Base-by-base conservation (phyloP, 2,888 invertebrate species). In the Drosophila lacicola region DNA sequence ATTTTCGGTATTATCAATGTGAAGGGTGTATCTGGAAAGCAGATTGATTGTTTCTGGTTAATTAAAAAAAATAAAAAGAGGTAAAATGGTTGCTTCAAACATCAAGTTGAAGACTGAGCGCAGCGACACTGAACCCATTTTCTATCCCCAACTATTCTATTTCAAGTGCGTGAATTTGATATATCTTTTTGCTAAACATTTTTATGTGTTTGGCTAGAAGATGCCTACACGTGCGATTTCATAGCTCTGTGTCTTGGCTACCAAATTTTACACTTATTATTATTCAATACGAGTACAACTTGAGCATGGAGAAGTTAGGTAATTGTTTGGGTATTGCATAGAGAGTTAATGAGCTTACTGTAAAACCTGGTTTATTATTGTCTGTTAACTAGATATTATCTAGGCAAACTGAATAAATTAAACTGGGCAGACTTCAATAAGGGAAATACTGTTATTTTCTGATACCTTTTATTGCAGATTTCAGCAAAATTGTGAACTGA, bases 1-100 rank as follows among this genome's bases (percentile, higher is more conserved):
- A 93, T 92, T 76, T 92, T 92, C 13, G 94, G 94, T 56, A 94
- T 94, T 88, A 95, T 93, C 85, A 95, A 93, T 87, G 94, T 94
- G 84, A 94, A 94, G 11, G 94, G 94, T 73, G 94, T 93, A 88
- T 94, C 95, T 95, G 93, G 13, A 41, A 46, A 42, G 29, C 29
- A 29, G 8, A 29, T 8, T 8, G 29, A 29, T 29, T 29, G 29
- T 29, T 0, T 29, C 29, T 8, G 29, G 41, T 57, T 10, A 49
- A 74, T 51, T 69, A 47, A 8, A 67, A 56, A 56, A 47, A 58
- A 56, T 44, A 70, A 63, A n/a, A 19, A 37, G 19, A 11, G 51
- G 51, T 44, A 53, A 56, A 47, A n/a, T 11, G 2, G 11, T 21
- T 37, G 17, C 9, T 17, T 49, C 8, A 13, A 8, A 36, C 6